Conservation (phyloP, 1,140 invertebrate species). For the Diorhabda sublineata region DNA sequence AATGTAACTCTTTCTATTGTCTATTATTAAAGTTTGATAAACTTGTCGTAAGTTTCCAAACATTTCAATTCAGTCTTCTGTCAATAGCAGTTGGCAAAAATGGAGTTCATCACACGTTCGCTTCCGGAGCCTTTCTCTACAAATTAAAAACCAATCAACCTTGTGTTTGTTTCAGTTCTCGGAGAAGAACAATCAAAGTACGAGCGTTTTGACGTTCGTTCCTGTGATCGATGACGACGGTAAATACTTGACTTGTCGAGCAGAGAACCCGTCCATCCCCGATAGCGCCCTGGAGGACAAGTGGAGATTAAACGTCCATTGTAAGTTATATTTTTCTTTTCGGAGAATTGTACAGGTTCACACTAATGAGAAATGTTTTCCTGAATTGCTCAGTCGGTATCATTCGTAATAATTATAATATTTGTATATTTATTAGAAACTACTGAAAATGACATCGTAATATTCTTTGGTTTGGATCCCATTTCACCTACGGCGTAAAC, state of each 20-base stretch:
- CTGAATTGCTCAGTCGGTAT: neutral
- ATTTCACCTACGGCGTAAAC: no score
- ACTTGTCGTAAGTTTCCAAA: neutral
- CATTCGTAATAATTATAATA: neutral
- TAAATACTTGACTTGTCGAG: slow-evolving; percentile 65
- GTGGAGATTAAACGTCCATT: slow-evolving; percentile 71
- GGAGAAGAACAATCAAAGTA: slow-evolving; percentile 76
- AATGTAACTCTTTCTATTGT: no score
- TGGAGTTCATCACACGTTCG: neutral
- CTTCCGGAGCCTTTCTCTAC: neutral
- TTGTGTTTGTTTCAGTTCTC: slow-evolving; percentile 57
- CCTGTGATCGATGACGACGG: slow-evolving; percentile 69
- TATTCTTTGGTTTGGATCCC: no score
- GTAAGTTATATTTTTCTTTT: slow-evolving; percentile 52
- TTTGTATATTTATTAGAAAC: neutral
- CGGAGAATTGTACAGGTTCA: neutral
- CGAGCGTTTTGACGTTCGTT: slow-evolving; percentile 73
- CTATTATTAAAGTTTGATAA: neutral
- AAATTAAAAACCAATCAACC: slow-evolving; percentile 15
- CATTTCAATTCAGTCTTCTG: neutral
- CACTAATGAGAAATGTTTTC: neutral
- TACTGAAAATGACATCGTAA: no score
- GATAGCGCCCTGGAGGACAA: slow-evolving; percentile 79
- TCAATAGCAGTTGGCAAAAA: neutral
- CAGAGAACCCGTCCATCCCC: slow-evolving; percentile 71